A percentile compares a stretch with the other conserved stretches of the same genome.
These are phyloP conservation scores for Glyptemys insculpta DNA, from an alignment of 2,797 vertebrate genomes.

Conservation along the genomic window DNA sequence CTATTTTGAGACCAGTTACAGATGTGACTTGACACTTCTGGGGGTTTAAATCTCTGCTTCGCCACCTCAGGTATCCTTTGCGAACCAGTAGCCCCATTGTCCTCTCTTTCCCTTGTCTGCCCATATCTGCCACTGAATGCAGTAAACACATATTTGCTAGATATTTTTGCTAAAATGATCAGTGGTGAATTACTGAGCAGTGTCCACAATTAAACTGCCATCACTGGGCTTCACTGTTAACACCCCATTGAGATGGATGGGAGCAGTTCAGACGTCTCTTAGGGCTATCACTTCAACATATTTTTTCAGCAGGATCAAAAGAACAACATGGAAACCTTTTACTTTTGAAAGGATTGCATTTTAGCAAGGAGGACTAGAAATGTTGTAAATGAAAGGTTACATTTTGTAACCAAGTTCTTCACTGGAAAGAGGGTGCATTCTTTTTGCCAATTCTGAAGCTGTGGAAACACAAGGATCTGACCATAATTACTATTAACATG, in stretches of 20 bases:
- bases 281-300: background rate
- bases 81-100: accelerated
- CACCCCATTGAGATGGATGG: background rate
- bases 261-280: background rate
- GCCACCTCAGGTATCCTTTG: background rate
- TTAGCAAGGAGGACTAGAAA: background rate
- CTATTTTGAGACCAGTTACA: background rate
- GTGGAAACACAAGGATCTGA: background rate
- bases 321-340: background rate
- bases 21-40: background rate
- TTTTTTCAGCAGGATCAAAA: background rate
- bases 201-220: background rate
- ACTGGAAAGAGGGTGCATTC: background rate
- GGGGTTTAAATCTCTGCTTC: background rate
- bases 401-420: background rate
- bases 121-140: background rate
- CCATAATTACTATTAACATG: background rate
- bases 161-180: background rate
- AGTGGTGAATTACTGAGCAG: background rate
- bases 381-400: background rate
- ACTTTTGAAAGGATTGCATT: background rate
- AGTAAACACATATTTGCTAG: background rate
- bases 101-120: background rate
- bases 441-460: background rate
- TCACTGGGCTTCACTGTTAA: background rate